These are phyloP conservation scores for Apogon hyalosoma DNA, from an alignment of 2,797 vertebrate species.

Conservation along the genomic window DNA sequence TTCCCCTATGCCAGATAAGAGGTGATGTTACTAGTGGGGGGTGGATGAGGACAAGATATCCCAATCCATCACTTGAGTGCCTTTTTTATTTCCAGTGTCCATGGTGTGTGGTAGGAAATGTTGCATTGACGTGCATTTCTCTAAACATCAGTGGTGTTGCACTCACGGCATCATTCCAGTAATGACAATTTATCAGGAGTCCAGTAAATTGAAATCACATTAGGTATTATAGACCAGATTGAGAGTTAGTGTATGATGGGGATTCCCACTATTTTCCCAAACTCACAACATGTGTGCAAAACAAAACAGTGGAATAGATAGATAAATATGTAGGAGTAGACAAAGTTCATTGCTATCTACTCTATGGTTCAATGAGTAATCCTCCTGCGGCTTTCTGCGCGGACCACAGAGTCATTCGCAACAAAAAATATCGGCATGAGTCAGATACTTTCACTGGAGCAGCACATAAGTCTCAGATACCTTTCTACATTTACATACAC, in stretches of 20 bases:
- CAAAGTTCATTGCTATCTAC: slow-evolving; percentile 34
- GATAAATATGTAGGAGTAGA: slow-evolving; percentile 52
- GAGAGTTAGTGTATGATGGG: slow-evolving; percentile 12
- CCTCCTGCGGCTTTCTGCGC: slow-evolving; percentile 60
- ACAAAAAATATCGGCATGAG: slow-evolving; percentile 74
- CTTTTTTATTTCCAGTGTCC: slow-evolving; percentile 65
- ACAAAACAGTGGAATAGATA: slow-evolving; percentile 31
- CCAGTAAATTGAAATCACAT: slow-evolving; percentile 17
- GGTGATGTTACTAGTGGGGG: slow-evolving; percentile 31
- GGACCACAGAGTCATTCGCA: slow-evolving; percentile 60
- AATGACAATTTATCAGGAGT: neutral
- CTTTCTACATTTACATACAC: neutral
- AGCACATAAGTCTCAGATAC: slow-evolving; percentile 10
- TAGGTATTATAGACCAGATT: slow-evolving; percentile 9
- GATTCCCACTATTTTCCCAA: slow-evolving; percentile 39
- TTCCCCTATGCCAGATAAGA: slow-evolving; percentile 51
- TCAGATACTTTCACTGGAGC: slow-evolving; percentile 74
- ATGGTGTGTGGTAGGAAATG: slow-evolving; percentile 59
- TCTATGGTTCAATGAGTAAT: slow-evolving; percentile 68
- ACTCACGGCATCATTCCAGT: slow-evolving; percentile 10
- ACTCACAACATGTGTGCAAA: slow-evolving; percentile 31
- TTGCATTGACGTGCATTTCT: slow-evolving; percentile 34
- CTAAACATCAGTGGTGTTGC: slow-evolving; percentile 18
- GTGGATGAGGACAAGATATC: slow-evolving; percentile 25
- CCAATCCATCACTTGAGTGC: slow-evolving; percentile 47